A percentile compares a stretch with the other conserved stretches of the same genome.
These are phyloP conservation scores for Uropsilus gracilis DNA, from an alignment of 2,113 vertebrate genomes.

Conservation along the genomic window DNA sequence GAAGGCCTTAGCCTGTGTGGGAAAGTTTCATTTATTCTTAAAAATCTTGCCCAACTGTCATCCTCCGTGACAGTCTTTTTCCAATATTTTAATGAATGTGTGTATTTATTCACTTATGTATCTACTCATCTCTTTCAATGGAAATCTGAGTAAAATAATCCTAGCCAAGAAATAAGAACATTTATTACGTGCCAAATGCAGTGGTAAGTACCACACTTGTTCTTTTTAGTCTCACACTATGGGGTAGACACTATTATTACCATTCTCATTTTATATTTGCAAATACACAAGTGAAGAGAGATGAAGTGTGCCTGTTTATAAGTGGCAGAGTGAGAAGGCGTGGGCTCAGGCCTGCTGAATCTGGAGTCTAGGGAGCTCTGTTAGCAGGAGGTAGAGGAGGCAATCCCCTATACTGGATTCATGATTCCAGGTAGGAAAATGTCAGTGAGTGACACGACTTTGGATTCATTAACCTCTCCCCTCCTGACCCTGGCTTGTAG, in stretches of 20 bases:
- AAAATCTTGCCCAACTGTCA: neutral
- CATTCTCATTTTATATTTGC: neutral
- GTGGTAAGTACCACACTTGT: neutral
- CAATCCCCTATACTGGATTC: neutral
- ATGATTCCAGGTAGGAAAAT: neutral
- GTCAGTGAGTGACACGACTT: neutral
- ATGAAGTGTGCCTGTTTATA: neutral
- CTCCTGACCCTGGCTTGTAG: too few species aligned
- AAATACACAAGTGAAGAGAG: neutral
- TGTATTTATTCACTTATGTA: constrained; percentile 3
- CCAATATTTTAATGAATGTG: constrained; percentile 8
- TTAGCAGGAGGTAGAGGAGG: too few species aligned
- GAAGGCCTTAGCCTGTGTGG: neutral
- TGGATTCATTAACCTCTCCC: neutral
- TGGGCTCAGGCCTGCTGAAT: neutral
- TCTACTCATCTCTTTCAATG: neutral
- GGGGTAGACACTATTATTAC: neutral
- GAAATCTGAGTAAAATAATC: constrained; percentile 33
- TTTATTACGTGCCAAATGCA: neutral
- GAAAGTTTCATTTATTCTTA: neutral
- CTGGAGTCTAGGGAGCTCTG: neutral
- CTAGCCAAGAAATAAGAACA: neutral
- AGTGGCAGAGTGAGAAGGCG: neutral
- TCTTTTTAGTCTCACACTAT: neutral
- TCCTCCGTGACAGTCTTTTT: neutral